Evolutionary conservation across 2,888 invertebrate species (phyloP).

Genomic region (Balanococcus diminutus): DNA sequence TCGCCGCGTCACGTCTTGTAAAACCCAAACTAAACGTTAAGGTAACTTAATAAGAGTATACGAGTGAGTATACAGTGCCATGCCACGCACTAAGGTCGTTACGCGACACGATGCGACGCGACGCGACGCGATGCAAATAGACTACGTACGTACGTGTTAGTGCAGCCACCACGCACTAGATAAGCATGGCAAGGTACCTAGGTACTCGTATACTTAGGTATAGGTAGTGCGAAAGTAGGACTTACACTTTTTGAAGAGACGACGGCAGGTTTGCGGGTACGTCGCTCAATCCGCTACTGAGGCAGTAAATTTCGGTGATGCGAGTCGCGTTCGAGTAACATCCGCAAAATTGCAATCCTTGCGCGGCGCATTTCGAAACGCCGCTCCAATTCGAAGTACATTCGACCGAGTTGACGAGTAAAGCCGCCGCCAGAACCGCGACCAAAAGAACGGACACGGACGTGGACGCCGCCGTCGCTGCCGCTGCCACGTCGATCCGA

Average conservation of each 20-base stretch:
- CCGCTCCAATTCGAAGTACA: neutral
- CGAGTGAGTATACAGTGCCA: too few relatives aligned
- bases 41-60: too few relatives aligned
- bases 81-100: too few relatives aligned
- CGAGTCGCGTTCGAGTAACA: too few relatives aligned
- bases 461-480: neutral
- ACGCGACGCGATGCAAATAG: too few relatives aligned
- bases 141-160: too few relatives aligned
- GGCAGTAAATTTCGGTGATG: neutral
- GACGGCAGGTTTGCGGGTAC: neutral
- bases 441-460: neutral
- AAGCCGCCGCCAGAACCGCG: neutral
- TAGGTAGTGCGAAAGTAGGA: neutral
- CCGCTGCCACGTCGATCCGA: neutral
- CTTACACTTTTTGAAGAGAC: neutral
- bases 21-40: too few relatives aligned
- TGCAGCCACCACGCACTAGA: too few relatives aligned
- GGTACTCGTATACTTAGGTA: too few relatives aligned
- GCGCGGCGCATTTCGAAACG: neutral
- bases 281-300: neutral
- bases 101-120: too few relatives aligned
- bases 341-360: neutral
- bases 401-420: neutral
- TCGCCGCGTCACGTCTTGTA: too few relatives aligned
- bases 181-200: too few relatives aligned